Percentiles rank a stretch among this genome's conserved stretches.
Evolutionary conservation across 1,140 invertebrate species (phyloP).

Genomic region (Drosophila azteca): DNA sequence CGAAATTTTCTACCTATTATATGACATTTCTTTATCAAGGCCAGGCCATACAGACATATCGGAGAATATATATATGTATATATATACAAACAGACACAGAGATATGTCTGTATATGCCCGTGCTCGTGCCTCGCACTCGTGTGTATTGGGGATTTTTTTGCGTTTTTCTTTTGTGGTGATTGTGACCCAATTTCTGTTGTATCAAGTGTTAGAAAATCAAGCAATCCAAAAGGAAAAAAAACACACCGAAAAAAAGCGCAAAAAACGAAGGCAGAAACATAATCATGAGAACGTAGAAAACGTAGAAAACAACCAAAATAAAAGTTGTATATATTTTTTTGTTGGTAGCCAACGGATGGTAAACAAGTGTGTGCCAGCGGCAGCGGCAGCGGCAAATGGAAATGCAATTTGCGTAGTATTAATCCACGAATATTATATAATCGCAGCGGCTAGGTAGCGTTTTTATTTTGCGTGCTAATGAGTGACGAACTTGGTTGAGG

Average conservation of each 20-base stretch:
- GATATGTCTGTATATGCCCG: background rate
- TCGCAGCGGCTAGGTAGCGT: background rate
- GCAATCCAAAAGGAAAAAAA: conserved; percentile 12
- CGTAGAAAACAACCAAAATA: conserved; percentile 10
- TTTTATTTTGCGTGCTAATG: conserved; percentile 21
- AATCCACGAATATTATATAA: conserved; percentile 48
- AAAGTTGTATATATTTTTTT: conserved; percentile 14
- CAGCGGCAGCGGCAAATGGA: background rate
- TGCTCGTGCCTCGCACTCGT: background rate
- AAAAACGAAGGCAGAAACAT: conserved; percentile 10
- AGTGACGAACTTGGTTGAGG: conserved; percentile 26
- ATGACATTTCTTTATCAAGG: conserved; percentile 60
- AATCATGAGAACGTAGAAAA: conserved; percentile 16
- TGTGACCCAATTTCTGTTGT: conserved; percentile 78
- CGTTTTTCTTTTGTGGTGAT: conserved; percentile 44
- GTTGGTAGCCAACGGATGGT: background rate
- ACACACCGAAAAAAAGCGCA: conserved; percentile 9
- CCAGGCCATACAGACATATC: conserved; percentile 34
- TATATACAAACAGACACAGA: background rate
- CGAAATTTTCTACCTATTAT: conserved; percentile 4
- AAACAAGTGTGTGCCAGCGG: conserved; percentile 27
- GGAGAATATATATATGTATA: conserved; percentile 18
- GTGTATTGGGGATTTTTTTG: conserved; percentile 27
- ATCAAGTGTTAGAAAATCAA: conserved; percentile 66
- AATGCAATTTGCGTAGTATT: conserved; percentile 56